Evolutionary conservation across 2,888 invertebrate species (phyloP).

Genomic region (Sclerodermus sp.): DNA sequence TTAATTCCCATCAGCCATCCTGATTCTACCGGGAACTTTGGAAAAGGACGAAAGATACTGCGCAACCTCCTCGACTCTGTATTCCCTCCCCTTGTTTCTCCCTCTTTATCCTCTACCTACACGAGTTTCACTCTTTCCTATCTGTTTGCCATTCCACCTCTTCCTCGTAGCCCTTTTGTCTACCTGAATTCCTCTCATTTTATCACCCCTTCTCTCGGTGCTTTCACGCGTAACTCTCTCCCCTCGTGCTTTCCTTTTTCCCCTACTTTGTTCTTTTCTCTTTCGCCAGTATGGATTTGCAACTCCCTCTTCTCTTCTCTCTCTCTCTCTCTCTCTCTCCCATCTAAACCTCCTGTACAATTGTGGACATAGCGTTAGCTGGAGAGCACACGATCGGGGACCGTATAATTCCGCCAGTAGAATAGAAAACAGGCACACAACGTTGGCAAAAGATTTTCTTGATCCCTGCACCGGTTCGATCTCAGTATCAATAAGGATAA

Average conservation of each 20-base stretch:
- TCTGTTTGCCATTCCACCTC: slow-evolving; percentile 11
- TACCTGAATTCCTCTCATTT: slow-evolving; percentile 6
- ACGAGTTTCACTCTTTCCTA: slow-evolving; percentile 2
- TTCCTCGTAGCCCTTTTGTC: slow-evolving; percentile 6
- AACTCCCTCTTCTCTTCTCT: slow-evolving; percentile 1
- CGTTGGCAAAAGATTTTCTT: not conserved
- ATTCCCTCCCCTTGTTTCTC: not conserved
- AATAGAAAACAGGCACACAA: not conserved
- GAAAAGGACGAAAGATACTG: not conserved
- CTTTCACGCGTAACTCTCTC: not conserved
- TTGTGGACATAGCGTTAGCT: slow-evolving; percentile 32
- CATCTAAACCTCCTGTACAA: slow-evolving; percentile 1
- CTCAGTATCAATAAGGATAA: too few relatives aligned
- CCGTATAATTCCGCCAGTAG: slow-evolving; percentile 23
- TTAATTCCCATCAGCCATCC: not conserved
- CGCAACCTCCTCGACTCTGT: slow-evolving; percentile 2
- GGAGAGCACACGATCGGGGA: slow-evolving; percentile 32
- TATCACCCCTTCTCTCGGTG: slow-evolving; percentile 9
- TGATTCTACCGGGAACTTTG: not conserved
- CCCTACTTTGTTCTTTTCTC: not conserved
- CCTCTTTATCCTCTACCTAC: slow-evolving; percentile 4
- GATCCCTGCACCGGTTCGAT: not conserved
- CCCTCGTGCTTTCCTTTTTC: not conserved
- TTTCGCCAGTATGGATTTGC: not conserved
- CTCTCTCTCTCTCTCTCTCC: slow-evolving; percentile 5